These are phyloP conservation scores for Myocastor coypus DNA, from an alignment of 2,113 vertebrate genomes.

Conservation along the genomic window DNA sequence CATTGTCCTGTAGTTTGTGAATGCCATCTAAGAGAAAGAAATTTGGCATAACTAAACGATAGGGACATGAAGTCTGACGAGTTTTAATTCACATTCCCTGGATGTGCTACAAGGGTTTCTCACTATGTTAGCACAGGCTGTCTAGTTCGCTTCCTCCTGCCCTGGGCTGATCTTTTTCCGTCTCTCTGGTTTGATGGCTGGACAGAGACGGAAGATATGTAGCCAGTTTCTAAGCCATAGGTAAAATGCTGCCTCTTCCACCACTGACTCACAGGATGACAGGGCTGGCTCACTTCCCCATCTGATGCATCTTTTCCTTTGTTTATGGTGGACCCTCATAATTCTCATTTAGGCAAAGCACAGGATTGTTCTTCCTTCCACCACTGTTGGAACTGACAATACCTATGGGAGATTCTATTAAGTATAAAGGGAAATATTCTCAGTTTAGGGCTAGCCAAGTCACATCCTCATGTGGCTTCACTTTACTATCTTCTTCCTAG, in stretches of 20 bases:
- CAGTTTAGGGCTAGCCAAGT: conserved; percentile 44
- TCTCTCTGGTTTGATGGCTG: not conserved
- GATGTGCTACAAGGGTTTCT: not conserved
- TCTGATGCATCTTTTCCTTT: conserved; percentile 29
- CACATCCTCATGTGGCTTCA: not conserved
- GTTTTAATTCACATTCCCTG: not conserved
- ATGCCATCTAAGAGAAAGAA: not conserved
- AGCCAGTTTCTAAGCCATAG: not conserved
- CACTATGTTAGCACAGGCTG: too few species aligned
- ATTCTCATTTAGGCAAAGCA: not conserved
- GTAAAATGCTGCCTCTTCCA: not conserved
- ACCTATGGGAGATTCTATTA: not conserved
- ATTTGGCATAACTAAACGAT: not conserved
- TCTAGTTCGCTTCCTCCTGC: not conserved
- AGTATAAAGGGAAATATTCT: not conserved
- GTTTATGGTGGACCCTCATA: not conserved
- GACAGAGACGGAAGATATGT: not conserved
- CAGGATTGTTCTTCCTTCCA: not conserved
- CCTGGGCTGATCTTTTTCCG: not conserved
- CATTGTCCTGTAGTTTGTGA: not conserved
- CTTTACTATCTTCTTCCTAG: not conserved
- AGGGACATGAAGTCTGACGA: not conserved
- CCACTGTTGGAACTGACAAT: not conserved
- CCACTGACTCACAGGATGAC: conserved; percentile 60
- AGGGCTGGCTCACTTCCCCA: conserved; percentile 54